Evolutionary conservation across 2,888 invertebrate genomes (phyloP).

Genomic region (Podotricha telesiphe): DNA sequence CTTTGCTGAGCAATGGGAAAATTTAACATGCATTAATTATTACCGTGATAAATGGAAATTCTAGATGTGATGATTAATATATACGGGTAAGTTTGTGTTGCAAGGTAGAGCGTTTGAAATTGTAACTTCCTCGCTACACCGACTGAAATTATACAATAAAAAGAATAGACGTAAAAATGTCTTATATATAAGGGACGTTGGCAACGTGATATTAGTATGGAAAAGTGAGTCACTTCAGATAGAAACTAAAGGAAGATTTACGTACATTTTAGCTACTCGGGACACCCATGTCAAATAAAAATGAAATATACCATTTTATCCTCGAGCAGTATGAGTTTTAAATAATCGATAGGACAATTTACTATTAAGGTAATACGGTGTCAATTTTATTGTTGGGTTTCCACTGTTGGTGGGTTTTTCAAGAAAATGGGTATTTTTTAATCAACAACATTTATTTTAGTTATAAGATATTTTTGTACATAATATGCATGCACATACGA

Average conservation of each 20-base stretch:
- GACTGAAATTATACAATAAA: neutral
- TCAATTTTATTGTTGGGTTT: constrained; percentile 8
- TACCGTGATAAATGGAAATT: constrained; percentile 21
- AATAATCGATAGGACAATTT: neutral
- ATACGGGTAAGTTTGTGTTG: neutral
- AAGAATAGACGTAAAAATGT: neutral
- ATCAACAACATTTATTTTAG: neutral
- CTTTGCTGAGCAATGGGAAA: constrained; percentile 52
- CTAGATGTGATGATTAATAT: constrained; percentile 21
- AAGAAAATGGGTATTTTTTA: neutral
- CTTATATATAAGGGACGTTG: neutral
- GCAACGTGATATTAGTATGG: neutral
- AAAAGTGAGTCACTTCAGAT: neutral
- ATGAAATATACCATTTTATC: neutral
- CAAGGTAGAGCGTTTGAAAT: neutral
- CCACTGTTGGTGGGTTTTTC: constrained; percentile 4
- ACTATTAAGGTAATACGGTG: neutral
- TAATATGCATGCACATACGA: too few relatives aligned
- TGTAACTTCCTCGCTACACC: neutral
- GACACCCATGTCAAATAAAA: neutral
- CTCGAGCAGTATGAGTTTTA: neutral
- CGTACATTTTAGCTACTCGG: neutral
- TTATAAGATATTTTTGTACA: too few relatives aligned
- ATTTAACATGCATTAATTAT: constrained; percentile 38
- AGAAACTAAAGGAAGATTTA: neutral